A percentile compares a stretch with the other conserved stretches of the same genome.
Conservation (phyloP, 2,113 vertebrate species). For the Carlito syrichta region DNA sequence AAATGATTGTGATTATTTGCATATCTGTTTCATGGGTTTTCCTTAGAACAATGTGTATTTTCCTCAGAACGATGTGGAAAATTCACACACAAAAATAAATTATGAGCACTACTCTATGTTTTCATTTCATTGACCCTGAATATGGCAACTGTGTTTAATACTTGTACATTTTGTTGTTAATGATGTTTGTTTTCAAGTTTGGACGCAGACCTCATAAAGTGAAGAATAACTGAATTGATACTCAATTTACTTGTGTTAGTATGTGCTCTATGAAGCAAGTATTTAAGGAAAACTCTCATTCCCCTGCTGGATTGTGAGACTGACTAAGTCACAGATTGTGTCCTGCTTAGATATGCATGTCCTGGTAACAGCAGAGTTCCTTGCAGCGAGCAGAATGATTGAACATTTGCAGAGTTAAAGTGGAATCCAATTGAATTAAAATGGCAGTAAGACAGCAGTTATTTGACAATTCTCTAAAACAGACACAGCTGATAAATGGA, state of each 20-base stretch:
- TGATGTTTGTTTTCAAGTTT: slow-evolving; percentile 5
- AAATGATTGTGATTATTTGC: background rate
- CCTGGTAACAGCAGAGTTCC: slow-evolving; percentile 42
- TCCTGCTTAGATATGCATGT: slow-evolving; percentile 52
- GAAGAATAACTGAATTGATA: background rate
- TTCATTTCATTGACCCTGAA: background rate
- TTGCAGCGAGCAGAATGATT: slow-evolving; percentile 39
- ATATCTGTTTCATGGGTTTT: background rate
- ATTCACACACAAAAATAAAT: background rate
- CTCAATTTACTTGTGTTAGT: background rate
- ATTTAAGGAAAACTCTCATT: slow-evolving; percentile 25
- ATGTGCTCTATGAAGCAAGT: slow-evolving; percentile 6
- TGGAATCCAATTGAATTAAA: slow-evolving; percentile 37
- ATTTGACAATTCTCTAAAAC: slow-evolving; percentile 48
- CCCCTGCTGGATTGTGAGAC: background rate
- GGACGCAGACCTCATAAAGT: background rate
- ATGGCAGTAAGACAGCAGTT: slow-evolving; percentile 3
- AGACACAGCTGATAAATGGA: slow-evolving; percentile 31
- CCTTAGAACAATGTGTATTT: background rate
- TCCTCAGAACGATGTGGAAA: background rate
- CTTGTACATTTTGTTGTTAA: background rate
- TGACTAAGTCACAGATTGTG: slow-evolving; percentile 41
- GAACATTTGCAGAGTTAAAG: slow-evolving; percentile 50
- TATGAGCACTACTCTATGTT: background rate
- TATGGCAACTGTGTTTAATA: background rate